Evolutionary conservation across 2,113 vertebrate species (phyloP).

Genomic region (Gnathonemus echidnorhynchus): DNA sequence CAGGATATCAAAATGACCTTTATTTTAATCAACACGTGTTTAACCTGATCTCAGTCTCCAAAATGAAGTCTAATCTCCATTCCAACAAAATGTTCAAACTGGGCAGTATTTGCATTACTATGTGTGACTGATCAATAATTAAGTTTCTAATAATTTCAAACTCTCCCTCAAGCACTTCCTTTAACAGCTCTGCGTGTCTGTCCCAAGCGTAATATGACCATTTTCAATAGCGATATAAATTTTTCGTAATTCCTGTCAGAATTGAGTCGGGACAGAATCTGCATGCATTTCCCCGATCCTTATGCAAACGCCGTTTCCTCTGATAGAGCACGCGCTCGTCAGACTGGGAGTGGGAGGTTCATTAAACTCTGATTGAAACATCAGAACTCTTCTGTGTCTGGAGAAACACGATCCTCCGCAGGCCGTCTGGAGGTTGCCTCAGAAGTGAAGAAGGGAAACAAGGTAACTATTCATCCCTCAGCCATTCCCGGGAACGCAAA

Average conservation of each 20-base stretch:
- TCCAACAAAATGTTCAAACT: background rate
- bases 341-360: constrained; percentile 15
- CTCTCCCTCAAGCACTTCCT: background rate
- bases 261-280: background rate
- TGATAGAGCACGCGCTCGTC: background rate
- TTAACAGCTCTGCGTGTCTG: background rate
- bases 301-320: background rate
- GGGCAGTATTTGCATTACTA: background rate
- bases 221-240: background rate
- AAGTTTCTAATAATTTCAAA: background rate
- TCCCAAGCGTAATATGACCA: background rate
- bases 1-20: background rate
- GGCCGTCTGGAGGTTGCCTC: constrained; percentile 24
- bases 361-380: constrained; percentile 36
- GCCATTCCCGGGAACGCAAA: background rate
- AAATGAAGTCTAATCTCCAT: background rate
- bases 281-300: background rate
- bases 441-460: constrained; percentile 27
- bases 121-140: background rate
- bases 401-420: constrained; percentile 39
- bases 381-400: constrained; percentile 38
- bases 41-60: constrained; percentile 3
- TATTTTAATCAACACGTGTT: constrained; percentile 13
- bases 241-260: background rate
- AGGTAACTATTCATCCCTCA: constrained; percentile 30